phyloP scores from a whole-genome alignment of 2,113 vertebrate genomes.

The Andinoacara biseriatus region DNA sequence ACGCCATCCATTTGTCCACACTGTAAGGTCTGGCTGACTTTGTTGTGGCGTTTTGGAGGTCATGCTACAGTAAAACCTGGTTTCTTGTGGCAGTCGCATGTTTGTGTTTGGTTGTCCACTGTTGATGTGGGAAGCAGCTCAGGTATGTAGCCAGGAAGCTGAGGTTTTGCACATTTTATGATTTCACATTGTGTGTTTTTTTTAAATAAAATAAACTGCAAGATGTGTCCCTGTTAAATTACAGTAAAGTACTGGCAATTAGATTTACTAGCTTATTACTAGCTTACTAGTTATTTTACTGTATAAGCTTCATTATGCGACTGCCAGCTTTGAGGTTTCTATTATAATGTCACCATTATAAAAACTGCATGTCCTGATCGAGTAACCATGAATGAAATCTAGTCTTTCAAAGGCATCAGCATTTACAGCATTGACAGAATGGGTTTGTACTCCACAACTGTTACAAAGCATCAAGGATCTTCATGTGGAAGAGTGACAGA shows the following conservation, averaged over 20 bases:
- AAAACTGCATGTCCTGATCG: not conserved
- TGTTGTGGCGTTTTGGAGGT: constrained; percentile 69
- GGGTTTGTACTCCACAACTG: no score
- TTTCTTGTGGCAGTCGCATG: constrained; percentile 47
- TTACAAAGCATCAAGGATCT: no score
- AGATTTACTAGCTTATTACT: not conserved
- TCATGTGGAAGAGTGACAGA: not conserved
- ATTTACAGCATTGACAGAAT: no score
- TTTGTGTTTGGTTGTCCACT: constrained; percentile 54
- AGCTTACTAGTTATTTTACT: not conserved
- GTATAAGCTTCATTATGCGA: no score
- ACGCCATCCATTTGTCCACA: not conserved
- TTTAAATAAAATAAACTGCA: not conserved
- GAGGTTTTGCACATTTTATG: constrained; percentile 45
- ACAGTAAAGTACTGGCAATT: not conserved
- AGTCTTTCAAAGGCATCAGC: no score
- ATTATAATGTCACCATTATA: not conserved
- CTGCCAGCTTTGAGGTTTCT: not conserved
- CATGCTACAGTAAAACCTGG: constrained; percentile 8
- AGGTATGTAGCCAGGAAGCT: constrained; percentile 54
- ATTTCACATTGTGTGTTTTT: not conserved
- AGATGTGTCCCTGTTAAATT: not conserved
- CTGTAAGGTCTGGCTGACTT: constrained; percentile 27
- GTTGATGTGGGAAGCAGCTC: constrained; percentile 56
- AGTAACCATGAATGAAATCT: not conserved